Base-by-base conservation (phyloP, 1,140 invertebrate genomes). In the Coenobita brevimanus region DNA sequence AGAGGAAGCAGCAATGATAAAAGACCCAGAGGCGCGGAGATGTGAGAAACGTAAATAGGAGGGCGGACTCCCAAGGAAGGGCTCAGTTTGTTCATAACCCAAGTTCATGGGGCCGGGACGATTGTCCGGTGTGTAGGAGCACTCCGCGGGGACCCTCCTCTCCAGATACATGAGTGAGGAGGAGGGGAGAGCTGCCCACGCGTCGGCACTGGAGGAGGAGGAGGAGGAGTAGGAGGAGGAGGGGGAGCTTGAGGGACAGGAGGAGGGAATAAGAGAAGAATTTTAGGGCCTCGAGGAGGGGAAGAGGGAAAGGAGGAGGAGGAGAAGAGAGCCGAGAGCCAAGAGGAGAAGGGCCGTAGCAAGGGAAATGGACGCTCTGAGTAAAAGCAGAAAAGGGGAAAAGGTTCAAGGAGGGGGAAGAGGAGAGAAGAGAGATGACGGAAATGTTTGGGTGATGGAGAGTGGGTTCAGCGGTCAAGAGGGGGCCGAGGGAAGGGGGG, bases 51-150 rank as follows among this genome's bases (percentile, higher is more conserved):
- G 30, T 80, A 62, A 80, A 36, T 64, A 80, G 13, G n/a, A 17
- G 36, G 43, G 64, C 17, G 71, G 43, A 46, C 69, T 85, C 71
- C 82, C 82, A 60, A 86, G 73, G 73, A 78, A 78, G 46, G 83
- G 21, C 75, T 67, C 73, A 76, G 73, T 86, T 64, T 78, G 83
- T 86, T 78, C 73, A 78, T 78, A 78, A 86, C 73, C 83, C 83
- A 76, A 78, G 83, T 85, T 86, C 83, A 79, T 78, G 83, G 73
- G 41, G 54, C 57, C 50, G 43, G 54, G 17, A 76, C 82, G 73
- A 86, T 78, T 86, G 83, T 86, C 83, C 83, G 71, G 69, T 62
- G 75, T 86, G 83, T 86, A 76, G 57, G 82, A 86, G 73, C 75
- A 86, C 83, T 64, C 83, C 73, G 38, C 57, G n/a, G 73, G 83